Evolutionary conservation across 2,797 vertebrate species (phyloP), one percentile per base, ranked within the genome.

Genomic region (Megalops cyprinoides): DNA sequence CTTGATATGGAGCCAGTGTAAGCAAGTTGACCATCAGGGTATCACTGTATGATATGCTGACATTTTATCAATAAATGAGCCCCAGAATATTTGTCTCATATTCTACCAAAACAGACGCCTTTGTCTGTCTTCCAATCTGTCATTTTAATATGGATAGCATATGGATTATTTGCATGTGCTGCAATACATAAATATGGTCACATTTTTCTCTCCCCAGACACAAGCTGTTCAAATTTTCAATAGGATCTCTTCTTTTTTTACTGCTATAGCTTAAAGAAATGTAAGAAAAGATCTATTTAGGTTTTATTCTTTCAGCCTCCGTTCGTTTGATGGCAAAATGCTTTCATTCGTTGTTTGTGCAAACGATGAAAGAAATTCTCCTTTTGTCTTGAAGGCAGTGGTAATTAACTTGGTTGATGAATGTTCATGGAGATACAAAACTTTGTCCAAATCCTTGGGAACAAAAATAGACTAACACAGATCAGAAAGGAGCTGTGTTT

Each of bases 151-250:
- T 71, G 42, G 76, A 79, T 78, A 74, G 74, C 81, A 75, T 82
- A 78, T 76, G 56, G 74, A 84, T 82, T 83, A 83, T 82, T 82
- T 86, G 84, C 77, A 23, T 76, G 75, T 55, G 80, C 80, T 82
- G 81, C 84, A 87, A 86, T 74, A 87, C 86, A 67, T 78, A 76
- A 51, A 83, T 81, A 76, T 83, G 76, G 78, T 81, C 80, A 65
- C 82, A 87, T 87, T 84, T 79, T 74, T 71, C 81, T 74, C 69
- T 84, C 78, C 83, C 71, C 71, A 84, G 67, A 82, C 82, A 69
- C 85, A 86, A 84, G 79, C 78, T 83, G 83, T 79, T 87, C 85
- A 82, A 75, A 49, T 46, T 83, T 80, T 81, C 51, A 58, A 73
- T 74, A 58, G 55, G 82, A 82, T 74, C 51, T 37, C 51, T 82